These are phyloP conservation scores for Borostomias antarcticus DNA, from an alignment of 2,797 vertebrate genomes.

Conservation along the genomic window DNA sequence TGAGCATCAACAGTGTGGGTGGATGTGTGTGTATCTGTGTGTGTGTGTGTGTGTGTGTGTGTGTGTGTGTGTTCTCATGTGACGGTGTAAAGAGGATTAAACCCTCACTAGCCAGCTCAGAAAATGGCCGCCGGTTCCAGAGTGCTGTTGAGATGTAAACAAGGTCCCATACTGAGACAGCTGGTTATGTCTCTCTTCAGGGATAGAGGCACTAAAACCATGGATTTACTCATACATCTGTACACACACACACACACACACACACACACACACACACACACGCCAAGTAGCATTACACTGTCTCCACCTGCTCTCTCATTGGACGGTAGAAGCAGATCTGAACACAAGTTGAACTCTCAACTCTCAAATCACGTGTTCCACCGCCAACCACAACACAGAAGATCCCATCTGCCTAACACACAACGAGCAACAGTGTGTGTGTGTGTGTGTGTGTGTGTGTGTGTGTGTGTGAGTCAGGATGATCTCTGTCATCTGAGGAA, in stretches of 20 bases:
- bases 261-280: slow-evolving; percentile 5
- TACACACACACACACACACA: background rate
- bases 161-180: background rate
- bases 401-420: background rate
- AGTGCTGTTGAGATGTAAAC: slow-evolving; percentile 20
- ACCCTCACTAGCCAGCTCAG: slow-evolving; percentile 44
- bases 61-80: slow-evolving; percentile 35
- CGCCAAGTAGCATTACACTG: background rate
- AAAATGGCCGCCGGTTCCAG: slow-evolving; percentile 51
- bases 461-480: background rate
- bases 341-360: too few species aligned
- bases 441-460: background rate
- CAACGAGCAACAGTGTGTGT: background rate
- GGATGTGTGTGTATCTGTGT: slow-evolving; percentile 1
- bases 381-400: background rate
- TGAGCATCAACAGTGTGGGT: background rate
- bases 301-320: too few species aligned
- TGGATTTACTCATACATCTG: background rate
- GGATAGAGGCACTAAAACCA: background rate
- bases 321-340: too few species aligned
- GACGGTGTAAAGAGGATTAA: slow-evolving; percentile 65
- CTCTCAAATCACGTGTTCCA: background rate
- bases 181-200: too few species aligned
- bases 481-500: background rate
- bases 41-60: slow-evolving; percentile 5